Percentiles rank a stretch among this genome's conserved stretches.
phyloP scores from a whole-genome alignment of 2,888 invertebrate species.

The Lymantria dispar region DNA sequence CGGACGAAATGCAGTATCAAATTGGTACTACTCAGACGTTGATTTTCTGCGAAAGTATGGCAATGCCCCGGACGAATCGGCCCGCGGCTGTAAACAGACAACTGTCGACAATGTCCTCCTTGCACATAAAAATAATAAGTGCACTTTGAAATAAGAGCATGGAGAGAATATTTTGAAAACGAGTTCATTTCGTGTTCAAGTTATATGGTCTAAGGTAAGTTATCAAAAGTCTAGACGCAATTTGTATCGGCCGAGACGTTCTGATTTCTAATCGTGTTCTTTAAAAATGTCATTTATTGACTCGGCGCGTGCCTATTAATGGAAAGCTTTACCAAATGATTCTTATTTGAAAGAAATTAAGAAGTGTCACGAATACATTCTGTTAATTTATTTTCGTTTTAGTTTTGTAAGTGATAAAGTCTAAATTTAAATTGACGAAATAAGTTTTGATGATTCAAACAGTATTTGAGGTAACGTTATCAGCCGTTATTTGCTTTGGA shows the following conservation, averaged over 20 bases:
- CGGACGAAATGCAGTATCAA: too few relatives aligned
- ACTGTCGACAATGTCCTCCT: too few relatives aligned
- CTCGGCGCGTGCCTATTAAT: slow-evolving; percentile 78
- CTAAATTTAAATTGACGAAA: slow-evolving; percentile 23
- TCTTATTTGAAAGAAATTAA: slow-evolving; percentile 55
- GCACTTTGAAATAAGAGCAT: not conserved
- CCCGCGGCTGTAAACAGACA: too few relatives aligned
- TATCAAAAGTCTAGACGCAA: slow-evolving; percentile 74
- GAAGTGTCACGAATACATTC: slow-evolving; percentile 50
- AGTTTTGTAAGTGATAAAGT: slow-evolving; percentile 16
- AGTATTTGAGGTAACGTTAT: slow-evolving; percentile 61
- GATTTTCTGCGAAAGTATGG: too few relatives aligned
- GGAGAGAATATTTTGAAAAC: slow-evolving; percentile 8
- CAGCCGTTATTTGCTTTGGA: slow-evolving; percentile 66
- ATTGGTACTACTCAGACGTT: too few relatives aligned
- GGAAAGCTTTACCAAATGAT: slow-evolving; percentile 68
- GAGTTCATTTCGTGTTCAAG: slow-evolving; percentile 17
- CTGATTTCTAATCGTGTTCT: slow-evolving; percentile 72
- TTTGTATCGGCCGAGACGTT: slow-evolving; percentile 66
- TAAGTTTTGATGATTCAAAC: slow-evolving; percentile 36
- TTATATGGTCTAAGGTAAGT: slow-evolving; percentile 33
- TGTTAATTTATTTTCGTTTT: slow-evolving; percentile 24
- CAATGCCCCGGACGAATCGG: too few relatives aligned
- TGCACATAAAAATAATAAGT: too few relatives aligned
- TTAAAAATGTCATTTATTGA: slow-evolving; percentile 74